Base-by-base conservation (phyloP, 2,113 vertebrate species). In the Chloebia gouldiae region DNA sequence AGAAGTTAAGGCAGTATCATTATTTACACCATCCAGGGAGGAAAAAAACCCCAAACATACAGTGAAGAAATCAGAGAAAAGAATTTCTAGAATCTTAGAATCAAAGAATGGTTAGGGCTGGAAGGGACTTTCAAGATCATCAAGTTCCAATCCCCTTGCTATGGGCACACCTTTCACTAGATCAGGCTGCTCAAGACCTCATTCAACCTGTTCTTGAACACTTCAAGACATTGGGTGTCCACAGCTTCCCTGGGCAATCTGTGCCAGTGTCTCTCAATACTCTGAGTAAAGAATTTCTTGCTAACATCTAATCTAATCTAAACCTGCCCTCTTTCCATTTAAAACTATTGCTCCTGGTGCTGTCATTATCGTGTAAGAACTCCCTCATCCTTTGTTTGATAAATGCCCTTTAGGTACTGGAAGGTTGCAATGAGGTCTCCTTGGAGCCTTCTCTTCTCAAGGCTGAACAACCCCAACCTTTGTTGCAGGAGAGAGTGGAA, bases 1-100 rank as follows among this genome's bases (percentile, higher is more conserved):
- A 73, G 40, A 60, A 64, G 45, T 45, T 30, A 68, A 65, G 16
- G 18, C 8, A 49, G 8, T 66, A 8, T 59, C 53, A 68, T 80
- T 64, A 63, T 23, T 72, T 68, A 70, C 0, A 6, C 6, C 10
- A 11, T 20, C 8, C 31, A 69, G 8, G 3, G 13, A 63, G 11
- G 3, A 1, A 59, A 64, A 65, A 44, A 7, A 0, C 1, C 6
- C 11, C 13, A 39, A 59, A 51, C 5, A 21, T n/a, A 50, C 13
- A 54, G 18, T 10, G n/a, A 71, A 59, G 50, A 54, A 82, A 82
- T 54, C 22, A 63, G 13, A 76, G 35, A 51, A 18, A 63, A 49
- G 2, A 71, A 76, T 42, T n/a, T 15, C 10, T 2, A 24, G 28
- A 22, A n/a, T 37, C 37, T 44, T 44, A 35, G 16, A 49, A 45